Base-by-base conservation (phyloP, 2,888 invertebrate genomes). In the Limnephilus rhombicus region DNA sequence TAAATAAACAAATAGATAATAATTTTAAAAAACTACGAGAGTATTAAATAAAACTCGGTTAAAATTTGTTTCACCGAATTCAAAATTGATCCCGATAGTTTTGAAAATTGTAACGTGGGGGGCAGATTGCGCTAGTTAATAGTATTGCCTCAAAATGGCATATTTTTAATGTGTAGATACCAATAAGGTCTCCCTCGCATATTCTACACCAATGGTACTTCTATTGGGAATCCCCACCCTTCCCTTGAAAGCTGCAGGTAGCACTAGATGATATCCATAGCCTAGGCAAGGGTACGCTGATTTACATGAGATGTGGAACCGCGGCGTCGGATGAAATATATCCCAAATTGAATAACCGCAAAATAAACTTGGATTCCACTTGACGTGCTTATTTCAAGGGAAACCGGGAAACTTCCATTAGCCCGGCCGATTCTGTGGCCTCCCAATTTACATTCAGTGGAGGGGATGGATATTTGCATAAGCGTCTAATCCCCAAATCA, bases 291-390 rank as follows among this genome's bases (percentile, higher is more conserved):
- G 68, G 68, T 68, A 37, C 68, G 90, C 91, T 93, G 92, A 93
- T 93, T 93, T 93, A 93, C 93, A 93, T 93, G 91, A 91, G 93
- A 92, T 90, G 88, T 90, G 90, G 89, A 87, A 93, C 91, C 91
- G 80, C 37, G 85, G 87, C 81, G 31, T 92, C 91, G 41, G 90
- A 91, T 93, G 90, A 91, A 90, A 92, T 93, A 92, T 93, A 91
- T 81, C 86, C 90, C 85, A 91, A 93, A 93, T 92, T 93, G 93
- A 93, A 93, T 93, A 93, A 93, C 93, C 93, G 91, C 92, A 93
- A 92, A 92, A 93, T 92, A 91, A 90, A 93, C 90, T 83, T 83
- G 86, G 90, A 89, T 34, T 90, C 92, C 88, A 90, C 85, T 92
- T 90, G 86, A 92, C 90, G 81, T 80, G 80, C 85, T 92, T 92